These are phyloP conservation scores for Bubo bubo DNA, from an alignment of 2,113 vertebrate species.

Conservation along the genomic window DNA sequence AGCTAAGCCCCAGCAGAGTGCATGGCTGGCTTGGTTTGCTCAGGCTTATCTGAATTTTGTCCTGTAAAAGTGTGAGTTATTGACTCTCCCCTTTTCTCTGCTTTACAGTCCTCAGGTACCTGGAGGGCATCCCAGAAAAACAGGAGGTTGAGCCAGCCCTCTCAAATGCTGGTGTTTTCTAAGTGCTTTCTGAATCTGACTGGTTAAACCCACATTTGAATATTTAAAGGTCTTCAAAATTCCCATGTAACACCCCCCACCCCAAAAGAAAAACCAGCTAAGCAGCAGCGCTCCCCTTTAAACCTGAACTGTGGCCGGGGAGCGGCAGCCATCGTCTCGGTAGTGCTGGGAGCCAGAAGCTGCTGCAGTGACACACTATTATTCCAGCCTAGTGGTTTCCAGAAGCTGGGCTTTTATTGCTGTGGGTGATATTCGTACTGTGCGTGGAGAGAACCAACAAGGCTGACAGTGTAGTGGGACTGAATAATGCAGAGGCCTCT, in stretches of 20 bases:
- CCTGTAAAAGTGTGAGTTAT: constrained; percentile 46
- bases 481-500: constrained; percentile 35
- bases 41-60: constrained; percentile 50
- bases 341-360: background rate
- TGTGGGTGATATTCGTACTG: background rate
- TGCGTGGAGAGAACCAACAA: background rate
- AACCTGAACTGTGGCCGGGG: background rate
- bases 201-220: background rate
- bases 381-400: background rate
- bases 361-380: background rate
- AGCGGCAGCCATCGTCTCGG: rapidly evolving
- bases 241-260: background rate
- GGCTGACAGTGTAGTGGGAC: background rate
- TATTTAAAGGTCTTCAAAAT: constrained; percentile 22
- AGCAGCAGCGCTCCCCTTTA: background rate
- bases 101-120: constrained; percentile 62
- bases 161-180: background rate
- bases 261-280: background rate
- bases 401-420: background rate
- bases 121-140: constrained; percentile 72
- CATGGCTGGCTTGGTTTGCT: constrained; percentile 34
- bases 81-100: constrained; percentile 45
- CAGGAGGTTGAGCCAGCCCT: constrained; percentile 40
- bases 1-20: constrained; percentile 31
- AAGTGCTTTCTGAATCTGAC: background rate